Conservation (phyloP, 1,140 invertebrate genomes). For the Manduca sexta region DNA sequence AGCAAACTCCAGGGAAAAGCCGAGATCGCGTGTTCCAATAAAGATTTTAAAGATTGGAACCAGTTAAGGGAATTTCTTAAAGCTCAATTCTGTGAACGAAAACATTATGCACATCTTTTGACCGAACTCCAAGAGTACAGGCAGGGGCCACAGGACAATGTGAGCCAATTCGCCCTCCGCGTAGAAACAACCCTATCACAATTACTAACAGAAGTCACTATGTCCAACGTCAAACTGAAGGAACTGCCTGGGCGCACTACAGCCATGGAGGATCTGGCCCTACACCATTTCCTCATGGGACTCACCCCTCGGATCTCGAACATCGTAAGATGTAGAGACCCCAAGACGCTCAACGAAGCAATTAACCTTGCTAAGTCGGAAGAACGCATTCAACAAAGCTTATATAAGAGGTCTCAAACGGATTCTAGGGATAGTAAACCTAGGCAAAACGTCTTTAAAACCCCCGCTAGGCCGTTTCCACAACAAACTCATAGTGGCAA, state of each 20-base stretch:
- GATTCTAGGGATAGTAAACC: neutral
- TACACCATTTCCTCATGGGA: conserved; percentile 11
- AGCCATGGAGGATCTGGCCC: conserved; percentile 12
- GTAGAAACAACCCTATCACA: conserved; percentile 20
- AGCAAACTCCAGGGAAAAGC: conserved; percentile 2
- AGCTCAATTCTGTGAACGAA: conserved; percentile 19
- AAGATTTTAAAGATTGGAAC: conserved; percentile 11
- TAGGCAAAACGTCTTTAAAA: neutral
- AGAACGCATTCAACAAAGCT: conserved; percentile 5
- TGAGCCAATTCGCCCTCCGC: conserved; percentile 11
- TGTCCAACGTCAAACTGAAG: no score
- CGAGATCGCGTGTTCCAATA: conserved; percentile 10
- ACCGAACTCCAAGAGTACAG: conserved; percentile 18
- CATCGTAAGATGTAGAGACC: conserved; percentile 7
- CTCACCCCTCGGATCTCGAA: conserved; percentile 8
- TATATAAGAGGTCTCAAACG: neutral
- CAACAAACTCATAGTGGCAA: neutral
- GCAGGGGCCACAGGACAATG: conserved; percentile 12
- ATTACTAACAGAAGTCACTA: neutral
- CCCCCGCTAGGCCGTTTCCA: neutral
- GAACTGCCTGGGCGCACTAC: conserved; percentile 1
- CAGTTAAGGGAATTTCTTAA: conserved; percentile 21
- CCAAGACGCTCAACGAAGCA: conserved; percentile 10
- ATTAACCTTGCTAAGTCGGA: conserved; percentile 14
- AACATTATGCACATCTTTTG: conserved; percentile 19